Percentiles rank a stretch among this genome's conserved stretches.
Evolutionary conservation across 2,113 vertebrate species (phyloP).

Genomic region (Limnothrissa miodon): DNA sequence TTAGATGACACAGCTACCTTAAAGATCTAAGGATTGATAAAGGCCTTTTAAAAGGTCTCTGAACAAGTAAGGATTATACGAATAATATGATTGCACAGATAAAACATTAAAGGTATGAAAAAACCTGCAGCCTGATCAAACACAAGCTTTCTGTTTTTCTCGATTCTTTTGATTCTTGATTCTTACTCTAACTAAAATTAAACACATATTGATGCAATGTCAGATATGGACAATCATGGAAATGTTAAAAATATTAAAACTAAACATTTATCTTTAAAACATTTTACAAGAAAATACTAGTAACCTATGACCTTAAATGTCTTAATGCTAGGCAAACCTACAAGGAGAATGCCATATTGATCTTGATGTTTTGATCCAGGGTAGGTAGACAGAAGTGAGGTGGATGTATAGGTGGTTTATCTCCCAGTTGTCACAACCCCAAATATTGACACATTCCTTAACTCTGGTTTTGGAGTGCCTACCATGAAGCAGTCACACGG

Average conservation of each 20-base stretch:
- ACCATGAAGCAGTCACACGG: not conserved
- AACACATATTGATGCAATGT: not conserved
- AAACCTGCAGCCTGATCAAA: not conserved
- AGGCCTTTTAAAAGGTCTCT: not conserved
- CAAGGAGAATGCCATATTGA: not conserved
- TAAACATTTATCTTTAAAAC: not conserved
- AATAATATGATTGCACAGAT: not conserved
- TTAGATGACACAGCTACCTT: not conserved
- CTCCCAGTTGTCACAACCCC: not conserved
- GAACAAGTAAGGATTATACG: not conserved
- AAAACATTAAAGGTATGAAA: not conserved
- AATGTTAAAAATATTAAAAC: not conserved
- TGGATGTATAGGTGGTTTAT: not conserved
- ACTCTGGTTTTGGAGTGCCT: not conserved
- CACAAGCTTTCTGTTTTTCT: not conserved
- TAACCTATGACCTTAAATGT: not conserved
- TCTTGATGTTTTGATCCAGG: not conserved
- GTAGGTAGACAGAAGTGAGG: not conserved
- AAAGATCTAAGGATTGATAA: not conserved
- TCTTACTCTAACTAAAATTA: not conserved
- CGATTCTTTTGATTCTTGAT: not conserved
- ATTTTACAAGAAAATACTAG: not conserved
- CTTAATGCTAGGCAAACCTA: not conserved
- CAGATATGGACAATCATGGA: not conserved
- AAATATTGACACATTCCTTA: conserved; percentile 10